A percentile compares a stretch with the other conserved stretches of the same genome.
Conservation (phyloP, 2,888 invertebrate genomes). For the Luperina testacea region DNA sequence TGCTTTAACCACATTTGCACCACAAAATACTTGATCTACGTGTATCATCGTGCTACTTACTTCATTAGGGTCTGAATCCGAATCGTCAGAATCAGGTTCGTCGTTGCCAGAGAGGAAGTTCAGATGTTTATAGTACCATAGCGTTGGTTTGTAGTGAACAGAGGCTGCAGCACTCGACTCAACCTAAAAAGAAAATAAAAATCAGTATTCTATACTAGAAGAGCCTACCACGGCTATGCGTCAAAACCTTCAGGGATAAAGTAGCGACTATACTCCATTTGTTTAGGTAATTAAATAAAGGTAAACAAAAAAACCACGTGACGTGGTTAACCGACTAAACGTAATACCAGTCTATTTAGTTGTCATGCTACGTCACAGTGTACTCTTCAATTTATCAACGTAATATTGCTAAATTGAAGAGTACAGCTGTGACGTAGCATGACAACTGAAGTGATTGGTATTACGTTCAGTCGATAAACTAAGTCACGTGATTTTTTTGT, state of each 20-base stretch:
- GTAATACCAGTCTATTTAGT: too few species aligned
- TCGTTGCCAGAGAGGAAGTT: constrained; percentile 51
- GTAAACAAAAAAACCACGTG: too few species aligned
- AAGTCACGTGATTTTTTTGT: too few species aligned
- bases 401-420: too few species aligned
- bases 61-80: constrained; percentile 36
- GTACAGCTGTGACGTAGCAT: too few species aligned
- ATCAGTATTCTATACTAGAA: background rate
- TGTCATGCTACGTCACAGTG: too few species aligned
- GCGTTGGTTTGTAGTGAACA: constrained; percentile 34
- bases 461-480: too few species aligned
- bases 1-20: background rate
- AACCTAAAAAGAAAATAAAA: constrained; percentile 42
- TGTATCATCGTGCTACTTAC: constrained; percentile 25
- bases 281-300: too few species aligned
- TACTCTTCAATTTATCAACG: too few species aligned
- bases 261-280: too few species aligned
- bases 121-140: constrained; percentile 57
- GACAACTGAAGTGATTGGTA: too few species aligned
- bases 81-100: constrained; percentile 22
- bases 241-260: background rate
- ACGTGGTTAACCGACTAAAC: too few species aligned
- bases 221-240: constrained; percentile 2
- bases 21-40: background rate
- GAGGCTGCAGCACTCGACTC: constrained; percentile 13